A percentile compares a stretch with the other conserved stretches of the same genome.
Conservation (phyloP, 2,797 vertebrate species). For the Anniella stebbinsi region DNA sequence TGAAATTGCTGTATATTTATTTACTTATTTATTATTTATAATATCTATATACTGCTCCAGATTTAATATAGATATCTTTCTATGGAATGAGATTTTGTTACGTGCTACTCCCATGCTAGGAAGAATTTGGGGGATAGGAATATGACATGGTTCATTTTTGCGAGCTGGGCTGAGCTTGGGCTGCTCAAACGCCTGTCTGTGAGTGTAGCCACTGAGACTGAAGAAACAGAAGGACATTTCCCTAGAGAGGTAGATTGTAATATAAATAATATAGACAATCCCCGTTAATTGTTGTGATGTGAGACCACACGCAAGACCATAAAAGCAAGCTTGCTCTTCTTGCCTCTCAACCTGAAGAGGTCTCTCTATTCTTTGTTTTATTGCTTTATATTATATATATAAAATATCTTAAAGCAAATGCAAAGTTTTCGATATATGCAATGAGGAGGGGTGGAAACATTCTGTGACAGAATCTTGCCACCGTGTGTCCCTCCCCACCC, state of each 20-base stretch:
- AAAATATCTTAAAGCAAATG: neutral
- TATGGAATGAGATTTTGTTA: neutral
- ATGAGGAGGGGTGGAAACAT: neutral
- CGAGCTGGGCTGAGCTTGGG: neutral
- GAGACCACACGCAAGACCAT: fast-evolving
- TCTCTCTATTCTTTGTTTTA: neutral
- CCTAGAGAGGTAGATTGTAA: neutral
- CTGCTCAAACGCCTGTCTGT: neutral
- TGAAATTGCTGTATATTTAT: neutral
- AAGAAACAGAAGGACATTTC: neutral
- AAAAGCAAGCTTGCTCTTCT: fast-evolving
- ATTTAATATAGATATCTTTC: neutral
- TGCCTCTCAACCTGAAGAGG: neutral
- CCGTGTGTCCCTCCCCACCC: fast-evolving
- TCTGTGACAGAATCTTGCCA: neutral
- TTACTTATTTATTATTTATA: too few relatives aligned
- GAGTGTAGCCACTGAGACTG: neutral
- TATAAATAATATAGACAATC: neutral
- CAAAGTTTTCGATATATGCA: neutral
- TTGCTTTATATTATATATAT: neutral
- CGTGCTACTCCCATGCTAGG: neutral
- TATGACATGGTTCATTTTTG: neutral
- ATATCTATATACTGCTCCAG: too few relatives aligned
- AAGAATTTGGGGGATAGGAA: neutral
- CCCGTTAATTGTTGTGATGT: neutral